These are phyloP conservation scores for Mythimna impura DNA, from an alignment of 2,888 invertebrate species.

Conservation along the genomic window DNA sequence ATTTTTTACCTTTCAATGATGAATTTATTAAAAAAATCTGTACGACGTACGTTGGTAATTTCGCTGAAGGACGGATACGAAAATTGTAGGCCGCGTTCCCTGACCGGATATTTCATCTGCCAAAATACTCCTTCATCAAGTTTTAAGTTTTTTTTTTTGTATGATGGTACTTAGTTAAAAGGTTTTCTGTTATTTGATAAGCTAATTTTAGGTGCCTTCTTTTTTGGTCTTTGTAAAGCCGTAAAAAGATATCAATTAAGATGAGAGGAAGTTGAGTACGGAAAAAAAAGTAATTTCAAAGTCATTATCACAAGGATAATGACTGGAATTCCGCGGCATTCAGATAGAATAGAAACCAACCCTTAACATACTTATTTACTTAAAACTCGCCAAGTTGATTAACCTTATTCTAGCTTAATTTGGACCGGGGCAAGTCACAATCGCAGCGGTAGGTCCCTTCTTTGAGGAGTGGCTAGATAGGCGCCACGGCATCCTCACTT, in stretches of 20 bases:
- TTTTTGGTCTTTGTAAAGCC: background rate
- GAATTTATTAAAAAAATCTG: background rate
- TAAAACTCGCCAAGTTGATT: no score
- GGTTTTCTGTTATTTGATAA: background rate
- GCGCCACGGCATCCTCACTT: no score
- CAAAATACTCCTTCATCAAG: constrained; percentile 18
- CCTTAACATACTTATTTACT: no score
- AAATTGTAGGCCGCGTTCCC: constrained; percentile 26
- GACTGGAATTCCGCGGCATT: no score
- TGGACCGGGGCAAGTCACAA: no score
- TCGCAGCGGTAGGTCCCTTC: no score
- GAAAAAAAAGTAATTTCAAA: no score
- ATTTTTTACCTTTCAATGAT: constrained; percentile 2
- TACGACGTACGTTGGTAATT: background rate
- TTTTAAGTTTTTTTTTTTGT: constrained; percentile 3
- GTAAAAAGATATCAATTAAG: background rate
- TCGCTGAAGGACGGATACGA: background rate
- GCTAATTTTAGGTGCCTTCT: background rate
- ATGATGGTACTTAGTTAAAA: background rate
- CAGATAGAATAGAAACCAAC: no score
- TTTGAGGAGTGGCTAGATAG: no score
- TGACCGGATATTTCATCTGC: constrained; percentile 32
- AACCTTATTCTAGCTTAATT: no score
- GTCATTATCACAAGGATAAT: background rate
- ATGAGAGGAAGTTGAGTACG: background rate